A percentile compares a stretch with the other conserved stretches of the same genome.
Evolutionary conservation across 2,113 vertebrate genomes (phyloP).

Genomic region (Hemiscyllium ocellatum): DNA sequence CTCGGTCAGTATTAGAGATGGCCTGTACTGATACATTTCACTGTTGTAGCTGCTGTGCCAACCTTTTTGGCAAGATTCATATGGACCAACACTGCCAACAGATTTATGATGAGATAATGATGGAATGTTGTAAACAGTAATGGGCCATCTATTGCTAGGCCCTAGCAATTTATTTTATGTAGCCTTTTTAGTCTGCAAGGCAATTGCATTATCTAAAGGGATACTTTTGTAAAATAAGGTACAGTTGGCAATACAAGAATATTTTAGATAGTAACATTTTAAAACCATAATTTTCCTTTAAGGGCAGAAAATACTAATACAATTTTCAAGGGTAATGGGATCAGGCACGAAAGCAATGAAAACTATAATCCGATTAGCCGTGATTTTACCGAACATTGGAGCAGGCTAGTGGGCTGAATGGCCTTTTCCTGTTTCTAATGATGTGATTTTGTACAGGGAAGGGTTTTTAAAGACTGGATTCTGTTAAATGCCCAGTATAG

Average conservation of each 20-base stretch:
- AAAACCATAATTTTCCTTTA: background rate
- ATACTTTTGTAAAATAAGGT: background rate
- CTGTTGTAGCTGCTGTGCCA: background rate
- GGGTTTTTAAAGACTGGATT: background rate
- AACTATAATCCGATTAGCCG: no score
- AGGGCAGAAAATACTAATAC: background rate
- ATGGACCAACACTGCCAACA: background rate
- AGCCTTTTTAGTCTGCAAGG: background rate
- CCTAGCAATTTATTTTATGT: background rate
- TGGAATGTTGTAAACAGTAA: background rate
- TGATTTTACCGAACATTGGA: no score
- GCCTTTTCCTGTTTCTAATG: no score
- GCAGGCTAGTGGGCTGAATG: no score
- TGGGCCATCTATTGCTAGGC: background rate
- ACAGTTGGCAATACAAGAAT: background rate
- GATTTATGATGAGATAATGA: background rate
- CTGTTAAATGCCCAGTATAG: background rate
- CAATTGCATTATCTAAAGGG: background rate
- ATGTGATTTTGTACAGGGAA: background rate
- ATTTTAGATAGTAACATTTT: background rate
- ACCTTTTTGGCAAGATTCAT: background rate
- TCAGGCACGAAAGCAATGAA: no score
- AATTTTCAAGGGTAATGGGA: background rate
- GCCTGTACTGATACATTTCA: background rate
- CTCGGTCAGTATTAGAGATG: background rate